Base-by-base conservation (phyloP, 2,888 invertebrate genomes). In the Arctia plantaginis region DNA sequence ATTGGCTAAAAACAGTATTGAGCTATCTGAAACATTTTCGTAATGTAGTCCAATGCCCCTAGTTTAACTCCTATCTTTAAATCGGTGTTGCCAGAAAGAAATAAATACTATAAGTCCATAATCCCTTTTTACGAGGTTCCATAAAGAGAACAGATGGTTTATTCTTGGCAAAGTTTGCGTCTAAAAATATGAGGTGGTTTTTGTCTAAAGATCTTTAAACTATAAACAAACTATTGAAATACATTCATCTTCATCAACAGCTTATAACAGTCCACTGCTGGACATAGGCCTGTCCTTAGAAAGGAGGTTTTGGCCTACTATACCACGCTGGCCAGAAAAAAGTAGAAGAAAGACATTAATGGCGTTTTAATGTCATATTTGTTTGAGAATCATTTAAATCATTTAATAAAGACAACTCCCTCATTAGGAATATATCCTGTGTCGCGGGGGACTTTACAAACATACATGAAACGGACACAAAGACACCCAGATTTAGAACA, bases 81-180 rank as follows among this genome's bases (percentile, higher is more conserved):
- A 39, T 35, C 65, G n/a, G 23, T 66, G 35, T 66, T 66, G 33
- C 33, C 39, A 39, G 65, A 66, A 23, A 66, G 65, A 35, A 35
- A 66, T 39, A 66, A 35, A 66, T 66, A 35, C 33, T n/a, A 39
- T 66, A 39, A 39, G 23, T 23, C 39, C 65, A 35, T 66, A 66
- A 66, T 66, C 65, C 39, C 65, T 39, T 66, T 65, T 66, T 66
- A 66, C 39, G 65, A 66, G 65, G 65, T n/a, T 66, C 65, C 65
- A 39, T 66, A 33, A 35, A 39, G 39, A 66, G 39, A 66, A 39
- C 39, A 23, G 39, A 66, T 39, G 39, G 65, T 66, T 66, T 66
- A 39, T 39, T 66, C 65, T 66, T 66, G 62, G 62, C 65, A 66
- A 39, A 7, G 30, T 30, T 62, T 18, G 18, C 30, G 18, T 62